phyloP scores from a whole-genome alignment of 2,113 vertebrate genomes.

The Cromileptes altivelis region DNA sequence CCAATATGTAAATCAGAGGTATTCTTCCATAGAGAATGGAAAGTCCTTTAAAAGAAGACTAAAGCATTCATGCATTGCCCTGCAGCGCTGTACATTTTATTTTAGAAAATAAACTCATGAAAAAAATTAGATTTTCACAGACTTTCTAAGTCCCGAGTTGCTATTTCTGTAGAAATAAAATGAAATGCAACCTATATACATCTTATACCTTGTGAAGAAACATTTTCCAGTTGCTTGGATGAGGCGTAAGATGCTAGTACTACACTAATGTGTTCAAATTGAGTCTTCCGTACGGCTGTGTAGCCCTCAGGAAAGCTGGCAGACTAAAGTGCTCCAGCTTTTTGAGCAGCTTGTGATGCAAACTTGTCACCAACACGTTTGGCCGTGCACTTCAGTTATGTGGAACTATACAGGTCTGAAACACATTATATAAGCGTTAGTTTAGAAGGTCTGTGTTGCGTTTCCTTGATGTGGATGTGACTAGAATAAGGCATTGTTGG shows the following conservation, averaged over 20 bases:
- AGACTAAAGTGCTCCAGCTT: constrained; percentile 20
- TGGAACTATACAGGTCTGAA: constrained; percentile 48
- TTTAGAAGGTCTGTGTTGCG: constrained; percentile 57
- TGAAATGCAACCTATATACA: neutral
- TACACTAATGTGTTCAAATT: neutral
- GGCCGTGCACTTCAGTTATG: constrained; percentile 15
- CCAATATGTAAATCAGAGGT: neutral
- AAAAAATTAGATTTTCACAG: neutral
- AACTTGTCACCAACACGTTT: constrained; percentile 37
- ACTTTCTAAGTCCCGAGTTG: neutral
- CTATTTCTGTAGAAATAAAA: neutral
- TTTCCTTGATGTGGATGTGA: constrained; percentile 69
- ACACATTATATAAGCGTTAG: constrained; percentile 66
- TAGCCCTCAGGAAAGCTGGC: constrained; percentile 40
- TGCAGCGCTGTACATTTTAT: neutral
- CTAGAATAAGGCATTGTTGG: constrained; percentile 66
- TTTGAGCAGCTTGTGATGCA: constrained; percentile 11
- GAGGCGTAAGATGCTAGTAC: neutral
- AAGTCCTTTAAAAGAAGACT: neutral
- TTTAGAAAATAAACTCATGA: neutral
- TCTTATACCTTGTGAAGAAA: neutral
- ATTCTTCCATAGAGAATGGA: neutral
- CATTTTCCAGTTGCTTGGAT: neutral
- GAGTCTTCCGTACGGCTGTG: neutral
- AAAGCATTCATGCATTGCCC: neutral